Percentiles rank a stretch among this genome's conserved stretches.
Conservation (phyloP, 2,113 vertebrate species). For the Coryphaenoides rupestris region DNA sequence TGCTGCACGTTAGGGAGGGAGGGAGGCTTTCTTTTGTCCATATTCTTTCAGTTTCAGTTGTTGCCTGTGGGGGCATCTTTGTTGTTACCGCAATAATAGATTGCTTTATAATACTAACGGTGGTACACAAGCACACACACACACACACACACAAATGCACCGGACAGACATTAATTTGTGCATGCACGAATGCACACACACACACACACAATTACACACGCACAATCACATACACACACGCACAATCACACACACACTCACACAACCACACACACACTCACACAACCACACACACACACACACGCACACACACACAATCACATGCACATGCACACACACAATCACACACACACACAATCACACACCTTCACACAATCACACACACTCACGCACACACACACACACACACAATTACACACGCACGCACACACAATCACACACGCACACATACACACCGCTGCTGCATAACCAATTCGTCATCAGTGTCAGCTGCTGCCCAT, state of each 20-base stretch:
- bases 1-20: too few relatives aligned
- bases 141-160: slow-evolving; percentile 2
- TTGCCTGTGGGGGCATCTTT: too few relatives aligned
- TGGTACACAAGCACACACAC: not conserved
- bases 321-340: not conserved
- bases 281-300: not conserved
- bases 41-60: too few relatives aligned
- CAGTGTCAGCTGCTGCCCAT: slow-evolving; percentile 18
- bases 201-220: not conserved
- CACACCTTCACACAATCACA: not conserved
- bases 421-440: not conserved
- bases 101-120: not conserved
- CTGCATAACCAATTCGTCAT: slow-evolving; percentile 7
- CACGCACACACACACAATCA: not conserved
- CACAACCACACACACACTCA: not conserved
- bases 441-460: not conserved
- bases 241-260: not conserved
- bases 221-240: not conserved
- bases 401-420: not conserved
- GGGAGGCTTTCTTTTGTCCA: too few relatives aligned
- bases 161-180: not conserved
- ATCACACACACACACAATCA: not conserved
- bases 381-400: not conserved
- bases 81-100: too few relatives aligned
- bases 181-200: not conserved